These are phyloP conservation scores for Spialia ferax DNA, from an alignment of 2,888 invertebrate species.

Conservation along the genomic window DNA sequence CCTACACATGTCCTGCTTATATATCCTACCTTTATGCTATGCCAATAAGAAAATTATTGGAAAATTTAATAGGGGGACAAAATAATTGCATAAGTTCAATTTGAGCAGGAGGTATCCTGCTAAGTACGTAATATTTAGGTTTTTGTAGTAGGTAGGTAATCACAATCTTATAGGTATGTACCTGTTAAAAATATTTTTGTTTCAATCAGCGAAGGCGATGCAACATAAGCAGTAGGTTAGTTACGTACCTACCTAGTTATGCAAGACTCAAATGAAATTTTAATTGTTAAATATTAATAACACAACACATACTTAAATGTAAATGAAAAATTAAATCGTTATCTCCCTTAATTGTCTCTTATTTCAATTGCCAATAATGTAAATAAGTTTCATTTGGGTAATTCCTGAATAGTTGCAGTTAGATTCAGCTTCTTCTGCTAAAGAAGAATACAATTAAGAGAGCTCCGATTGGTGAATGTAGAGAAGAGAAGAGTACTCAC, in stretches of 20 bases:
- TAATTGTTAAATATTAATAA: constrained; percentile 43
- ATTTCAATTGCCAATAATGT: neutral
- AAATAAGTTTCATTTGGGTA: neutral
- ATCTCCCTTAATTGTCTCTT: constrained; percentile 49
- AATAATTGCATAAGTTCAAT: neutral
- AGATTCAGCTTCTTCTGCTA: constrained; percentile 33
- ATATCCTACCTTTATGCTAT: neutral
- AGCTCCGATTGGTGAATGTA: constrained; percentile 64
- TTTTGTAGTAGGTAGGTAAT: no score
- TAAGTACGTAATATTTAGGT: neutral
- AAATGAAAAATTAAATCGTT: neutral
- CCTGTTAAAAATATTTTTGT: neutral
- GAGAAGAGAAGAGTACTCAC: constrained; percentile 76
- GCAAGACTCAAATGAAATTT: neutral
- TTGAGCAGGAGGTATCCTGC: neutral
- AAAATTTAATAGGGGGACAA: neutral
- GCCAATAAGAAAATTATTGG: constrained; percentile 22
- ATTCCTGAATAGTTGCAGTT: neutral
- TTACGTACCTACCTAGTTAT: no score
- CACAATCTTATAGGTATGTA: neutral
- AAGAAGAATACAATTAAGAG: constrained; percentile 55
- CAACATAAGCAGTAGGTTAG: no score
- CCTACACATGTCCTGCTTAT: no score
- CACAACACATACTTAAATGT: constrained; percentile 30
- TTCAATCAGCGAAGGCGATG: neutral